Conservation (phyloP, 1,140 invertebrate species). For the Trichonephila inaurata region DNA sequence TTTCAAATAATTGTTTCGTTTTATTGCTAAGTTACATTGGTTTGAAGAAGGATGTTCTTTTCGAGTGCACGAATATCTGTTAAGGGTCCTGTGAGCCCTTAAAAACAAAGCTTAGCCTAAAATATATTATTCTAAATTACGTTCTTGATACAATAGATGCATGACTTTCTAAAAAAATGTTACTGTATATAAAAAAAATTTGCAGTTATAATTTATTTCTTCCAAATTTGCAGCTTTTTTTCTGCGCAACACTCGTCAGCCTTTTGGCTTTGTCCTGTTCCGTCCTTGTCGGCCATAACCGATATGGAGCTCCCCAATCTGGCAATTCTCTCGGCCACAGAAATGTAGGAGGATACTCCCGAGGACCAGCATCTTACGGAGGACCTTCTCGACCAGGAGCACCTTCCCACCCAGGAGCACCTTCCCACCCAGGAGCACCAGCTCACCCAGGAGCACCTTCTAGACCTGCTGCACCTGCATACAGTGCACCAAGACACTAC, state of each 20-base stretch:
- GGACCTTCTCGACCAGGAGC: neutral
- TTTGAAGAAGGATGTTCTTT: too few species aligned
- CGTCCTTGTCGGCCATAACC: slow-evolving; percentile 26
- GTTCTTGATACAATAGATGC: too few species aligned
- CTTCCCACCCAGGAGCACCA: neutral
- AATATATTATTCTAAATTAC: too few species aligned
- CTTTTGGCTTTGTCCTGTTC: slow-evolving; percentile 18
- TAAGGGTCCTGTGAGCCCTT: too few species aligned
- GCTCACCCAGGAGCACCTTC: neutral
- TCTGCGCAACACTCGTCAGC: slow-evolving; percentile 5
- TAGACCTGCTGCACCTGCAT: neutral
- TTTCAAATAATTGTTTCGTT: too few species aligned
- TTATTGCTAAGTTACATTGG: too few species aligned
- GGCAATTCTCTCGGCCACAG: slow-evolving; percentile 48
- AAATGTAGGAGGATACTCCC: neutral
- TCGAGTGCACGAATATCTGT: too few species aligned
- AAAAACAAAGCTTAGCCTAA: too few species aligned
- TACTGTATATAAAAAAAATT: too few species aligned
- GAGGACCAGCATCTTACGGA: slow-evolving; percentile 1
- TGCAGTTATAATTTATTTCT: too few species aligned
- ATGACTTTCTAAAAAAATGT: too few species aligned
- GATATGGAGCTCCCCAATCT: slow-evolving; percentile 44
- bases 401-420: neutral
- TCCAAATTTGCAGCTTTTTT: neutral
- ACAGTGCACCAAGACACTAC: slow-evolving; percentile 22